These are phyloP conservation scores for Papilio elwesi DNA, from an alignment of 2,888 invertebrate species.

Conservation along the genomic window DNA sequence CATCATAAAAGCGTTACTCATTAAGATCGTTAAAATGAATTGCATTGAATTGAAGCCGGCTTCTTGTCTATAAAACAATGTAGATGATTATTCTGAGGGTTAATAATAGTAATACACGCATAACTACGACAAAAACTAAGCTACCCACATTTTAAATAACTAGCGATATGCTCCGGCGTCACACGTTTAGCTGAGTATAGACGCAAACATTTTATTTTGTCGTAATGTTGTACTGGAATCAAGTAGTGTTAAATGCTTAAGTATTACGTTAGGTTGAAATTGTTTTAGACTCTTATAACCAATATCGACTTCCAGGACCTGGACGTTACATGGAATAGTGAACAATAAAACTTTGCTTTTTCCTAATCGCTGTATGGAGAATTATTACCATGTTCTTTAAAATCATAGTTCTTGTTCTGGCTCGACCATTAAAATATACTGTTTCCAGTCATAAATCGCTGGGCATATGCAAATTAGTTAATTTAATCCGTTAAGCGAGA, in stretches of 20 bases:
- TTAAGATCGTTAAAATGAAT: constrained; percentile 2
- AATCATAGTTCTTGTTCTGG: not conserved
- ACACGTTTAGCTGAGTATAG: no score
- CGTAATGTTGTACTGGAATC: no score
- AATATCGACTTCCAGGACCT: no score
- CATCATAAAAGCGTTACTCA: not conserved
- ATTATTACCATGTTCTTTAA: not conserved
- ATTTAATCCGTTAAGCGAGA: constrained; percentile 23
- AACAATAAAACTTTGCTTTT: no score
- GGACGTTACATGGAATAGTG: no score
- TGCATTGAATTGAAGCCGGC: not conserved
- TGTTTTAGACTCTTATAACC: no score
- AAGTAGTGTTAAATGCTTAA: no score
- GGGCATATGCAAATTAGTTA: constrained; percentile 20
- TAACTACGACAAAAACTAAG: no score
- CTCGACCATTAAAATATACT: not conserved
- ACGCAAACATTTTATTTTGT: no score
- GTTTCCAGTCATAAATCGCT: not conserved
- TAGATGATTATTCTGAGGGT: not conserved
- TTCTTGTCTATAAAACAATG: constrained; percentile 14
- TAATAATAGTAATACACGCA: not conserved
- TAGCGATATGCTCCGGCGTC: no score
- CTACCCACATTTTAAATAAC: no score
- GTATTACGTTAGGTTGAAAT: no score
- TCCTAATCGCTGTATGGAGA: not conserved